Percentiles rank a stretch among this genome's conserved stretches.
Conservation (phyloP, 2,113 vertebrate species). For the Sakesphorus luctuosus region DNA sequence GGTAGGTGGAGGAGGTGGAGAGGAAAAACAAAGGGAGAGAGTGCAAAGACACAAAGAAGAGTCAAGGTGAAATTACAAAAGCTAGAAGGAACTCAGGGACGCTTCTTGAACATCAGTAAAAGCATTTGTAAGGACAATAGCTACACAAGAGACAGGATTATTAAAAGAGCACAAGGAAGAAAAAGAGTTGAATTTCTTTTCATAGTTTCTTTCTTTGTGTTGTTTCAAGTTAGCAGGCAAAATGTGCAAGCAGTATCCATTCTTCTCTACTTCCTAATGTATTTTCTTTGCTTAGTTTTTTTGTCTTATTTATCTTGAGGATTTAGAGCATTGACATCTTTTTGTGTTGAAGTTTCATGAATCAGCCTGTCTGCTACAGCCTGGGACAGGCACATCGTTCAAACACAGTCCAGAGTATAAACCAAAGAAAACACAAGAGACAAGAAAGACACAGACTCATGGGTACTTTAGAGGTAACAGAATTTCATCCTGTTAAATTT, state of each 20-base stretch:
- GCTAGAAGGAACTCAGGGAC: conserved; percentile 20
- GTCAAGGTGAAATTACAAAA: conserved; percentile 39
- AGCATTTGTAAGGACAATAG: conserved; percentile 1
- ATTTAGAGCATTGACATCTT: conserved; percentile 26
- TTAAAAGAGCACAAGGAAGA: conserved; percentile 26
- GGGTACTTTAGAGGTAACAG: not conserved
- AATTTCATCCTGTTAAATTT: not conserved
- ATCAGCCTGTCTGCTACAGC: conserved; percentile 23
- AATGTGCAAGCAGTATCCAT: conserved; percentile 13
- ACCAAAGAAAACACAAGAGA: conserved; percentile 9
- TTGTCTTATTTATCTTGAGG: conserved; percentile 42
- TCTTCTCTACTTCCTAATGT: conserved; percentile 18
- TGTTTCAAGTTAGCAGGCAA: conserved; percentile 40
- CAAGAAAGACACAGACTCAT: not conserved
- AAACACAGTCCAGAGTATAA: not conserved
- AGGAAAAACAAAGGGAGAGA: conserved; percentile 1
- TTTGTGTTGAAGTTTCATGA: conserved; percentile 49
- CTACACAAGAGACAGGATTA: not conserved
- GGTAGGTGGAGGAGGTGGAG: not conserved
- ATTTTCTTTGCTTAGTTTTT: conserved; percentile 39
- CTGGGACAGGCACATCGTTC: not conserved
- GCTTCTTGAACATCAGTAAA: conserved; percentile 21
- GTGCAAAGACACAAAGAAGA: not conserved
- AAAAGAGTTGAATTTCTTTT: conserved; percentile 16
- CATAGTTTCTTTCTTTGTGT: not conserved